phyloP scores from a whole-genome alignment of 2,113 vertebrate species.

The Pluvianellus socialis region DNA sequence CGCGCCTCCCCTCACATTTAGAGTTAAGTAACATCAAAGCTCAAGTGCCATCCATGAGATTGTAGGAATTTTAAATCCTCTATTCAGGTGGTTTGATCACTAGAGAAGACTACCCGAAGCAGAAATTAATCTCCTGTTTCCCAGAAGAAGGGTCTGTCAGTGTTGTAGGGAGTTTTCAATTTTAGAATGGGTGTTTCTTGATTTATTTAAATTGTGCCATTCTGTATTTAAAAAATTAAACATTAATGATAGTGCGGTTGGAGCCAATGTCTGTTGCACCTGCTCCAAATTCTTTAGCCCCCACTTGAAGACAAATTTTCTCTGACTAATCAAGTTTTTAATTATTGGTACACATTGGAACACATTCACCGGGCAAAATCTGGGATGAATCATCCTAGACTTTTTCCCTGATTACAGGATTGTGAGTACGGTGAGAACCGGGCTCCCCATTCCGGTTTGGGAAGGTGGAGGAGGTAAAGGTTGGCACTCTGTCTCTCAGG shows the following conservation, averaged over 20 bases:
- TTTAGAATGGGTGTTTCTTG: neutral
- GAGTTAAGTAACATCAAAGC: neutral
- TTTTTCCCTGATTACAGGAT: neutral
- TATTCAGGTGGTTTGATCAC: neutral
- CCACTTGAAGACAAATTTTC: neutral
- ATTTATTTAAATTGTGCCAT: neutral
- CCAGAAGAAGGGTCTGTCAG: neutral
- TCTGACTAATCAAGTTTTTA: neutral
- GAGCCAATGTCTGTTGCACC: neutral
- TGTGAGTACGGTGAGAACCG: accelerated
- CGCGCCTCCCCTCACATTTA: accelerated
- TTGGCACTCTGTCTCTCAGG: neutral
- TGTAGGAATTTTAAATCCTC: neutral
- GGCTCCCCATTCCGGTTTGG: neutral
- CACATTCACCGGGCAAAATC: neutral
- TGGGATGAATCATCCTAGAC: neutral
- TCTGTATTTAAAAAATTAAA: neutral
- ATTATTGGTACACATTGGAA: neutral
- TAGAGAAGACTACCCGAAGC: neutral
- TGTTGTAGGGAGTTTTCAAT: neutral
- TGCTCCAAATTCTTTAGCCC: neutral
- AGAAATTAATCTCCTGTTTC: neutral
- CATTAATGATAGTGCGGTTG: neutral
- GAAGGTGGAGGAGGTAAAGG: neutral
- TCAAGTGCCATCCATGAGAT: neutral